A percentile compares a stretch with the other conserved stretches of the same genome.
Conservation (phyloP, 2,113 vertebrate species). For the Muntiacus reevesi region DNA sequence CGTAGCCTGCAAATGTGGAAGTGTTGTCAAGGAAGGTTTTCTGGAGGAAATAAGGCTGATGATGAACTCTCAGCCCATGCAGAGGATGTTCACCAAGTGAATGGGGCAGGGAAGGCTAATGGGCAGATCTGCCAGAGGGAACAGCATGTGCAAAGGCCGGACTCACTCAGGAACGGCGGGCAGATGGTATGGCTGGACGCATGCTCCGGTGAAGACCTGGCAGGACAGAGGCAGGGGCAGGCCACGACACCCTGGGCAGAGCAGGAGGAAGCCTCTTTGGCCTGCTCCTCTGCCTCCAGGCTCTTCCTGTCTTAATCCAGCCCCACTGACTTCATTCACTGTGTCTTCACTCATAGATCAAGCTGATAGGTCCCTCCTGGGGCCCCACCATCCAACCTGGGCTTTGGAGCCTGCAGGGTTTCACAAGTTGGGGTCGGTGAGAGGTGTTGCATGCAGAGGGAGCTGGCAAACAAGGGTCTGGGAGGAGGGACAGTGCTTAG, state of each 20-base stretch:
- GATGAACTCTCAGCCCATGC: background rate
- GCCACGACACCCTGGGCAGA: background rate
- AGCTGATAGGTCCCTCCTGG: background rate
- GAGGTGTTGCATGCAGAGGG: background rate
- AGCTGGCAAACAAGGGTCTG: background rate
- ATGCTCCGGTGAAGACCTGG: background rate
- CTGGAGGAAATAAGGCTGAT: background rate
- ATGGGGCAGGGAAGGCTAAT: background rate
- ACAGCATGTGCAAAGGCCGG: background rate
- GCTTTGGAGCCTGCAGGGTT: too few species aligned
- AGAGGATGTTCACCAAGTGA: background rate
- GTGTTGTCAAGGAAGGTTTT: background rate
- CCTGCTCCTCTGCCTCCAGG: background rate
- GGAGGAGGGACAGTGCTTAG: background rate
- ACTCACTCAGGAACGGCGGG: accelerated
- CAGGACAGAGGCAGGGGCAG: background rate
- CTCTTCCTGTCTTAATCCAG: background rate
- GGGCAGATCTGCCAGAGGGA: background rate
- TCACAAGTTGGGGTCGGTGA: background rate
- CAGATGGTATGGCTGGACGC: background rate
- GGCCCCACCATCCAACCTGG: background rate
- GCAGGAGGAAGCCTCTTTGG: background rate
- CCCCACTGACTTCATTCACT: background rate
- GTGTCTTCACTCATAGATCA: background rate
- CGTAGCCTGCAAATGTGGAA: background rate